Evolutionary conservation across 1,140 invertebrate genomes (phyloP).

Genomic region (Teleogryllus occipitalis): DNA sequence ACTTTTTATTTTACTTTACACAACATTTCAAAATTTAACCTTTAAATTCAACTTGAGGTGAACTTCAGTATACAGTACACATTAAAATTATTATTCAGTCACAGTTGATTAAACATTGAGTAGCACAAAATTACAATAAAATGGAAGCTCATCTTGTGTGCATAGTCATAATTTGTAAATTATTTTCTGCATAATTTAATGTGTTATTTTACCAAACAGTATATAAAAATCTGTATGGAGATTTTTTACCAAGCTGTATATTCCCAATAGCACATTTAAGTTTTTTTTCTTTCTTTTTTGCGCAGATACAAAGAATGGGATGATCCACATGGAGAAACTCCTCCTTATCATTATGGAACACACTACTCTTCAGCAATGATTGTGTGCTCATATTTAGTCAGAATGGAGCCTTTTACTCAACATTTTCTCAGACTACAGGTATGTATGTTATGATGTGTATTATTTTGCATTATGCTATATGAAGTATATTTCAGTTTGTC

Average conservation of each 20-base stretch:
- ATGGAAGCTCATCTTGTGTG: too few species aligned
- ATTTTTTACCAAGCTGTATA: background rate
- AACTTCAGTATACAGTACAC: too few species aligned
- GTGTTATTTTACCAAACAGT: background rate
- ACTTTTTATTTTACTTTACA: too few species aligned
- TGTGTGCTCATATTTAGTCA: conserved; percentile 95
- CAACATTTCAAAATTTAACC: too few species aligned
- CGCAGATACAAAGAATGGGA: conserved; percentile 84
- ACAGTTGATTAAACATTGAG: too few species aligned
- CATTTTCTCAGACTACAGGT: conserved; percentile 89
- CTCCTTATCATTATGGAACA: conserved; percentile 98
- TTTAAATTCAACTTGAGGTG: too few species aligned
- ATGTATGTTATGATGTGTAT: conserved; percentile 16
- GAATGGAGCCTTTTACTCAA: conserved; percentile 98
- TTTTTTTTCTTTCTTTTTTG: conserved; percentile 12
- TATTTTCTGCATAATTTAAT: background rate
- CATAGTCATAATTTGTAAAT: too few species aligned
- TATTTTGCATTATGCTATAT: too few species aligned
- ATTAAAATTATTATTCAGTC: too few species aligned
- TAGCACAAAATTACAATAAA: too few species aligned
- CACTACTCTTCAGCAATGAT: conserved; percentile 99
- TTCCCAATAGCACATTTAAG: background rate
- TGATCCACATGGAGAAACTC: conserved; percentile 92
- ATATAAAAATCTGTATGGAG: background rate
- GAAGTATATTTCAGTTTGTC: too few species aligned